phyloP scores from a whole-genome alignment of 2,888 invertebrate species.

The Drosophila kambysellisi region DNA sequence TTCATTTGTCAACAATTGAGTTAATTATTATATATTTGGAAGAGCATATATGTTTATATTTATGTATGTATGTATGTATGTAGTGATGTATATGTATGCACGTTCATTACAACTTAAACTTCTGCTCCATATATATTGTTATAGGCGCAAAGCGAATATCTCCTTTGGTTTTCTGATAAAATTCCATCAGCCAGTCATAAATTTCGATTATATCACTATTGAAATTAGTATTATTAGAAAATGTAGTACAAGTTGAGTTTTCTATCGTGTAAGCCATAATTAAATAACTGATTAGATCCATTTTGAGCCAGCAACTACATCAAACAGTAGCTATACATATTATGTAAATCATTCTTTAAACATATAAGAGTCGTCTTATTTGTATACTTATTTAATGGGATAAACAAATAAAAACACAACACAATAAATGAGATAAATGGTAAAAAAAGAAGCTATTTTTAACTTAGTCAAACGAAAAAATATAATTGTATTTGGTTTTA shows the following conservation, averaged over 20 bases:
- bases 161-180: neutral
- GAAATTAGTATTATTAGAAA: neutral
- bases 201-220: neutral
- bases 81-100: conserved; percentile 7
- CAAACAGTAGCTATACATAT: neutral
- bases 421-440: neutral
- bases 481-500: conserved; percentile 11
- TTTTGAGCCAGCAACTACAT: neutral
- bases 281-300: neutral
- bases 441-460: neutral
- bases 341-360: neutral
- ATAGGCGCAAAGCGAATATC: neutral
- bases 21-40: conserved; percentile 33
- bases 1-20: conserved; percentile 32
- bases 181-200: neutral
- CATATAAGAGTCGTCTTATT: neutral
- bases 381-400: neutral
- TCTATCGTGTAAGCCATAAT: neutral
- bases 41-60: conserved; percentile 24
- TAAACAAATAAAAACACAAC: neutral
- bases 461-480: conserved; percentile 24
- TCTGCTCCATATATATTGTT: neutral
- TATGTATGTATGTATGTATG: conserved; percentile 20
- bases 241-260: neutral
- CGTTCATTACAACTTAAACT: neutral